Conservation (phyloP, 2,888 invertebrate genomes). For the Tuberolachnus salignus region DNA sequence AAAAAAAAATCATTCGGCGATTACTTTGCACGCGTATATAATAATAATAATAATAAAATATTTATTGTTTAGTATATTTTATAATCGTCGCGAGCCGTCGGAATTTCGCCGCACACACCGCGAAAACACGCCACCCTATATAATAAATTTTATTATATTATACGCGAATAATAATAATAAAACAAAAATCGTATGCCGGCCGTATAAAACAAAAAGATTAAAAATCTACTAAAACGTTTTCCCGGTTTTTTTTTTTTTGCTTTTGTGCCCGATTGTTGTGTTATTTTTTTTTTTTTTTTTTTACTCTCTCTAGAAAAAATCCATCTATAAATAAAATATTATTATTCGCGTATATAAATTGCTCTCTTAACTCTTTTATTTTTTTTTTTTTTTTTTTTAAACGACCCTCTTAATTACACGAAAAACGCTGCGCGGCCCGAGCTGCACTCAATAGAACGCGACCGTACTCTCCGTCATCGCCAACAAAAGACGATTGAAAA, state of each 20-base stretch:
- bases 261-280: constrained; percentile 50
- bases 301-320: too few species aligned
- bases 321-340: neutral
- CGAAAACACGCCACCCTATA: neutral
- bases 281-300: neutral
- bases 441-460: constrained; percentile 51
- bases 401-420: constrained; percentile 56
- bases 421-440: constrained; percentile 43
- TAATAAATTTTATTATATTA: neutral
- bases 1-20: neutral
- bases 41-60: neutral
- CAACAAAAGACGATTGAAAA: constrained; percentile 56
- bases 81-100: neutral
- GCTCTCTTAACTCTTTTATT: constrained; percentile 52
- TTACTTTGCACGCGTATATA: neutral
- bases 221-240: constrained; percentile 53
- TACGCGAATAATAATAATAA: constrained; percentile 34
- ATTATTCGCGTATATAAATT: constrained; percentile 20
- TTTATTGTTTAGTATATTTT: neutral
- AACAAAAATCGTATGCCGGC: neutral
- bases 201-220: constrained; percentile 37
- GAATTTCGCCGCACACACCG: constrained; percentile 9
- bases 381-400: constrained; percentile 42
- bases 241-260: too few species aligned
- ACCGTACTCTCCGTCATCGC: constrained; percentile 17